Base-by-base conservation (phyloP, 2,888 invertebrate species). In the Gryllus longicercus region DNA sequence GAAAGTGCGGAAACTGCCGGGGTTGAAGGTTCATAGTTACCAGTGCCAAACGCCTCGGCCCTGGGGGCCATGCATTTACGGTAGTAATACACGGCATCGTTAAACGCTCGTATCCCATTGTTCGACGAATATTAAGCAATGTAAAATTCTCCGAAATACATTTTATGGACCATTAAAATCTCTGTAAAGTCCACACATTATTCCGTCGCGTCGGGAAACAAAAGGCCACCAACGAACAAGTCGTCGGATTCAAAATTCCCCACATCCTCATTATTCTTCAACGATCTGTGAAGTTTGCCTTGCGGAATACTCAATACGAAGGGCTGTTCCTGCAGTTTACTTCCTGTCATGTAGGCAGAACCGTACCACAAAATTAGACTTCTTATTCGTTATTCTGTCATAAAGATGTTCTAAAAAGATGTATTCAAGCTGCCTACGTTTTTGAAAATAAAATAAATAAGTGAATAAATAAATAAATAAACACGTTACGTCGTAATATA, bases 51-150 rank as follows among this genome's bases (percentile, higher is more conserved):
- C 38, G 38, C n/a, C 63, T 12, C 63, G 38, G 38, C 63, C n/a
- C n/a, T 11, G 16, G 63, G 63, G 38, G 38, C 38, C 38, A 38
- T 63, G n/a, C 63, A 63, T 63, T 63, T 63, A 63, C 63, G 63
- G 63, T 63, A 18, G 63, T 63, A 63, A 63, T 63, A 63, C n/a
- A 18, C 14, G 14, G 63, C 63, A 63, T 63, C 63, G 63, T 63
- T 63, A 63, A 63, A 63, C 14, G 14, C 63, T 63, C 63, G n/a
- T n/a, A 63, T 63, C 16, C 63, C 63, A 63, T 63, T 63, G 63
- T 63, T 14, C n/a, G 63, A 63, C 38, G 63, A 63, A 63, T 63
- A 63, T 63, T 63, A 63, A 63, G 63, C 63, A 63, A 63, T 63
- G 63, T 63, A 63, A 63, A 63, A 63, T 63, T 63, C 63, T 63